Base-by-base conservation (phyloP, 2,888 invertebrate species). In the Conus canariensis region DNA sequence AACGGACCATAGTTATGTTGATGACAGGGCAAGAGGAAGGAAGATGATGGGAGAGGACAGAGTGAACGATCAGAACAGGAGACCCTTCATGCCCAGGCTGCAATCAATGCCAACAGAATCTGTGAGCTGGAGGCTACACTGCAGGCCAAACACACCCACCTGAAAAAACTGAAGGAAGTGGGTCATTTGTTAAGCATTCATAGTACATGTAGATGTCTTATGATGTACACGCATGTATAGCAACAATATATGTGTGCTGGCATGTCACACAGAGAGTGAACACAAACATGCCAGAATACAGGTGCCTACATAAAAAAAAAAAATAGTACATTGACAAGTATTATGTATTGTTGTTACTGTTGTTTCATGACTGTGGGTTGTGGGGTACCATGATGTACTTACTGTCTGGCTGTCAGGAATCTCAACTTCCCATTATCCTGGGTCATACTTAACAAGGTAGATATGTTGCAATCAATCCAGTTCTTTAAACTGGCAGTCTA, bases 61-160 rank as follows among this genome's bases (percentile, higher is more conserved):
- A 22, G 56, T 56, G 82, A 56, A 19, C 19, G 8, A 19, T 22
- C 82, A 58, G 82, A 83, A 19, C 82, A 83, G 58, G 82, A 83
- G 56, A 19, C 7, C 1, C 82, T 83, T 22, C 82, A 83, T 56
- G 25, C 58, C 9, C 82, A 83, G 58, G 82, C 82, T 16, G 82
- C 58, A 16, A 19, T 83, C 25, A 83, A 83, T 22, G 82, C 82
- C 82, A 83, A 83, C 82, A 83, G 82, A 58, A 83, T 83, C 7
- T 58, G 58, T 16, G 82, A 83, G 22, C 82, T 83, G 82, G 82
- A 83, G 58, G 82, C 82, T 22, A 83, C 58, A 0, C 58, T 83
- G 22, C 82, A 83, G 56, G 82, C 82, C 82, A 83, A 83, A 83
- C 58, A 83, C 58, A 58, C 56, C 82, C 56, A 58, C 82, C 19